Base-by-base conservation (phyloP, 2,113 vertebrate genomes). In the Bujurquina vittata region DNA sequence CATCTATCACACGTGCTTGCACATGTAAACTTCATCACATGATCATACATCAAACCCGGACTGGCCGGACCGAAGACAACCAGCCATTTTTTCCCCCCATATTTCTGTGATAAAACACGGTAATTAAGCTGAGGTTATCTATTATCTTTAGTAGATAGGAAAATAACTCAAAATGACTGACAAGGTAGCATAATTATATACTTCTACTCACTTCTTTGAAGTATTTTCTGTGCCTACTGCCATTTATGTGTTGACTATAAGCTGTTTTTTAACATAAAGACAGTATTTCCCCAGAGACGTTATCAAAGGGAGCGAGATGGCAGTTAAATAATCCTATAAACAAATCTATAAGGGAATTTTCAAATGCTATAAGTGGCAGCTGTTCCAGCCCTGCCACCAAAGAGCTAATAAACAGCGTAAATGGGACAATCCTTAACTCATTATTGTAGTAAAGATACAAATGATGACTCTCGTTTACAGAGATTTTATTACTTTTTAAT, bases 1-100 rank as follows among this genome's bases (percentile, higher is more conserved):
- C 59, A 86, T 89, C 87, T 2, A 52, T 84, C 87, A 78, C 40
- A 62, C 9, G 29, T 54, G 40, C 69, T 17, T 54, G 49, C 5
- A 73, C 79, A 61, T 14, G 67, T 75, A 23, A 52, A 46, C 75
- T 20, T 75, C 20, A 54, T 79, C 87, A 77, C 57, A 12, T 46
- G 22, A 72, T 35, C 23, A 52, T 61, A 10, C 46, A 81, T 81
- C 79, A 79, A 57, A 56, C 52, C 23, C 37, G 15, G 54, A 58
- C 23, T 3, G 7, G 31, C 17, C 4, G 10, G 52, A 43, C 23
- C 7, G 37, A 69, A 5, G 33, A 46, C 61, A 58, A n/a, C 4
- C 49, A 33, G 22, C n/a, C 35, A 6, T n/a, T 15, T 5, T 17
- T 46, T 46, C 3, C 26, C 26, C 26, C 26, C 31, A 33, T 17